Conservation (phyloP, 2,113 vertebrate species). For the Cygnus buccinator region DNA sequence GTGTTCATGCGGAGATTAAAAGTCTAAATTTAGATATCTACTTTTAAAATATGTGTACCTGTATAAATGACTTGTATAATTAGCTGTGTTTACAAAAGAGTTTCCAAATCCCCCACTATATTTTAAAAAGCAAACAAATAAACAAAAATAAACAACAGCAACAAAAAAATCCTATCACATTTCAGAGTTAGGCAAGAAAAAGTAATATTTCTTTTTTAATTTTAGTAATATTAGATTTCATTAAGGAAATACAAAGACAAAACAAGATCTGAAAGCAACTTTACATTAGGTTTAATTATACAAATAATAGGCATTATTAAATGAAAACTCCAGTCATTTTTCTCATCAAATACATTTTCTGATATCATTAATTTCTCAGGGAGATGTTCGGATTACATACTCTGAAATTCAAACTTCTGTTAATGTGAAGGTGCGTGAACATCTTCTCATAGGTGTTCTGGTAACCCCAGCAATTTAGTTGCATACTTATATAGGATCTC, state of each 20-base stretch:
- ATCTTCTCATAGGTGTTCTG: not conserved
- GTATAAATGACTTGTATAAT: not conserved
- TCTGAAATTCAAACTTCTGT: not conserved
- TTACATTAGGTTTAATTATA: not conserved
- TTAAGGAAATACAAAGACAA: not conserved
- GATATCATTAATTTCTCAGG: not conserved
- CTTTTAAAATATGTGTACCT: not conserved
- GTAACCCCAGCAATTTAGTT: conserved; percentile 11
- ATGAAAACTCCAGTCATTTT: not conserved
- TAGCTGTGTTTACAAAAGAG: not conserved
- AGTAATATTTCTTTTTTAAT: not conserved
- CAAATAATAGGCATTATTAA: not conserved
- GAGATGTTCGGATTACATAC: not conserved
- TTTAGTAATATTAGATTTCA: not conserved
- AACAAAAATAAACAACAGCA: not conserved
- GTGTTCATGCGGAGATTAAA: not conserved
- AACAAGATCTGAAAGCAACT: not conserved
- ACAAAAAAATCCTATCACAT: not conserved
- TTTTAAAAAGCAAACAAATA: not conserved
- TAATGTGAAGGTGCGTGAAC: not conserved
- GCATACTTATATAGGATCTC: not conserved
- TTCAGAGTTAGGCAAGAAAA: not conserved
- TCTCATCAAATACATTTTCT: not conserved
- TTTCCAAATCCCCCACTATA: not conserved
- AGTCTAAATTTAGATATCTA: not conserved